Evolutionary conservation across 1,140 invertebrate genomes (phyloP).

Genomic region (Hermetia illucens): DNA sequence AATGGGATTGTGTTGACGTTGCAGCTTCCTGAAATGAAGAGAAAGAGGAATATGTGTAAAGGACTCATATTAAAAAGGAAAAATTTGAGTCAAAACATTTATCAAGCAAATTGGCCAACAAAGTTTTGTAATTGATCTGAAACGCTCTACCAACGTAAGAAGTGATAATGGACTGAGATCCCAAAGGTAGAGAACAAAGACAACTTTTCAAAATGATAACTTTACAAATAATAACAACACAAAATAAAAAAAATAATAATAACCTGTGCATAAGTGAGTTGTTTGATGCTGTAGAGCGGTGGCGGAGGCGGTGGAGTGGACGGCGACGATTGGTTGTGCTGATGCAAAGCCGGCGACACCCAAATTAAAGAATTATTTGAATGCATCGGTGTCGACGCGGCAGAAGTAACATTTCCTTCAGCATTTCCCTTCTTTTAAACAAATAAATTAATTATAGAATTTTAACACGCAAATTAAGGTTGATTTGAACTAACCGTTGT

Average conservation of each 20-base stretch:
- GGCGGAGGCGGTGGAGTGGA: neutral
- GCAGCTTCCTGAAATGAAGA: slow-evolving; percentile 37
- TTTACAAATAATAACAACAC: no score
- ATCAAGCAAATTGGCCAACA: slow-evolving; percentile 2
- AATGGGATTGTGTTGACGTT: slow-evolving; percentile 44
- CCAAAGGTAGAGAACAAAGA: no score
- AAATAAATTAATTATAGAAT: slow-evolving; percentile 6
- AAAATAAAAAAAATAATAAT: slow-evolving; percentile 6
- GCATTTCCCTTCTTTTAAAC: slow-evolving; percentile 10
- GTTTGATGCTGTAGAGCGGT: slow-evolving; percentile 26
- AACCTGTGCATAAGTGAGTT: slow-evolving; percentile 29
- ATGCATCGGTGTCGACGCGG: neutral
- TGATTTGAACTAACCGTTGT: neutral
- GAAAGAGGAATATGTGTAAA: no score
- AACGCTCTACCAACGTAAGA: no score
- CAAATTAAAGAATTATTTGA: slow-evolving; percentile 5
- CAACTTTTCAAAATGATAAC: no score
- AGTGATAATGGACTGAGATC: no score
- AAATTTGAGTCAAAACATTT: no score
- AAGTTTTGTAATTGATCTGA: no score
- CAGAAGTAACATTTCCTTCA: slow-evolving; percentile 4
- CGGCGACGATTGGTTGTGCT: neutral
- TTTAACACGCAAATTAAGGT: neutral
- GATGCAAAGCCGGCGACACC: slow-evolving; percentile 13
- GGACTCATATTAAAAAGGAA: no score